A percentile compares a stretch with the other conserved stretches of the same genome.
These are phyloP conservation scores for Empis livida DNA, from an alignment of 2,888 invertebrate genomes.

Conservation along the genomic window DNA sequence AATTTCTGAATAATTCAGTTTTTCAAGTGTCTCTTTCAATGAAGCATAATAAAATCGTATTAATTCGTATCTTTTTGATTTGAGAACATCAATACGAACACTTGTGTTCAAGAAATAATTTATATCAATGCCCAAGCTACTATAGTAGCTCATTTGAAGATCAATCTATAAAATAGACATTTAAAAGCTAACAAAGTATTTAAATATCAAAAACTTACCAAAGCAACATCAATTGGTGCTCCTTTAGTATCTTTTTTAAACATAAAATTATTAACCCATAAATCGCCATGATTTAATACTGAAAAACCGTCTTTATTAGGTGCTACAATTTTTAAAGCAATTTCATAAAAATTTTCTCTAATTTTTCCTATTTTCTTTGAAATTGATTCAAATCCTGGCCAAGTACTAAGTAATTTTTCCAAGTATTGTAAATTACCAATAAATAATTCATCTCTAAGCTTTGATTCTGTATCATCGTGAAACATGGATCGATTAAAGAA, in stretches of 20 bases:
- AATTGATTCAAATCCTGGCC: constrained; percentile 36
- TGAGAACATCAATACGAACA: constrained; percentile 8
- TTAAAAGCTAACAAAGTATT: background rate
- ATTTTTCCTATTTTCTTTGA: constrained; percentile 27
- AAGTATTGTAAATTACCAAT: background rate
- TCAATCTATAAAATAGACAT: constrained; percentile 8
- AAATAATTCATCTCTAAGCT: background rate
- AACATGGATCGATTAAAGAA: background rate
- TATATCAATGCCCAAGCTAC: constrained; percentile 13
- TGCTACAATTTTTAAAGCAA: background rate
- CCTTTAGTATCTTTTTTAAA: constrained; percentile 33
- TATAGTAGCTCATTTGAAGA: constrained; percentile 13
- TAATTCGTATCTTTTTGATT: constrained; percentile 9
- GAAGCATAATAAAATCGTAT: constrained; percentile 10
- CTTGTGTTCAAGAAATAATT: constrained; percentile 16
- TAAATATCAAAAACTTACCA: constrained; percentile 25
- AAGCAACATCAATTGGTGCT: constrained; percentile 34
- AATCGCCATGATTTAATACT: constrained; percentile 41
- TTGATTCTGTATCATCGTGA: background rate
- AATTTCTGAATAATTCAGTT: constrained; percentile 9
- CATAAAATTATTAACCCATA: constrained; percentile 43
- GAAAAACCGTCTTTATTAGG: constrained; percentile 27
- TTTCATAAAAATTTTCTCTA: constrained; percentile 1
- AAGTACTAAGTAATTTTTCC: constrained; percentile 26
- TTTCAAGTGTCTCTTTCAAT: constrained; percentile 9